Evolutionary conservation across 1,140 invertebrate species (phyloP), one percentile per base, ranked within the genome.

Genomic region (Zaprionus africanus): DNA sequence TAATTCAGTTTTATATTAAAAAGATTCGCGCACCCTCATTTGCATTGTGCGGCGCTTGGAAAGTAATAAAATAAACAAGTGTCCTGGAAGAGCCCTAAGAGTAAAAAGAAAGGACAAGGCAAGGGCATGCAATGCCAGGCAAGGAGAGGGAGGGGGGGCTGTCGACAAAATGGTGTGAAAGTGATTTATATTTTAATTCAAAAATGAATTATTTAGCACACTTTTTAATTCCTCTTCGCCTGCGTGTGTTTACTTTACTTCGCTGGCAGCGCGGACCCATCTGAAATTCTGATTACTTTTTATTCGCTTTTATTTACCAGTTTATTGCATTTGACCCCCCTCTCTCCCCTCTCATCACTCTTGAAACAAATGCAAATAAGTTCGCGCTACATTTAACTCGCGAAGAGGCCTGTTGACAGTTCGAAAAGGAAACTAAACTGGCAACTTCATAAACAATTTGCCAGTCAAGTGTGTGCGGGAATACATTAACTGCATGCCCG

Each of bases 141-240:
- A 58, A 64, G 12, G 24, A 7, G 26, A 28, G 6, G 6, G 0
- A 0, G 5, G 51, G 19, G 72, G 56, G 56, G 61, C 58, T 57
- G 68, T 67, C 77, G 78, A 90, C 85, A 90, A 90, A 90, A 90
- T 90, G 85, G 85, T 90, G 85, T 90, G 85, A 91, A 90, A 90
- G 90, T 91, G 90, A 91, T 91, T 91, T 91, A 91, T 91, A 86
- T 91, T 91, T 90, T 90, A 91, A 92, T 91, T 83, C 90, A 77
- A 91, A 90, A 91, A 91, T 91, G 85, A 91, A 91, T 91, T 91
- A 91, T 91, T 91, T 92, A 90, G 78, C 71, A 76, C 90, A 87
- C 76, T 91, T 91, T 91, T 91, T 91, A 90, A 91, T 91, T 84
- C 65, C 78, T 81, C 76, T 86, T 83, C 43, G 46, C 65, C 22